Evolutionary conservation across 2,113 vertebrate species (phyloP).

Genomic region (Aldabrachelys gigantea): DNA sequence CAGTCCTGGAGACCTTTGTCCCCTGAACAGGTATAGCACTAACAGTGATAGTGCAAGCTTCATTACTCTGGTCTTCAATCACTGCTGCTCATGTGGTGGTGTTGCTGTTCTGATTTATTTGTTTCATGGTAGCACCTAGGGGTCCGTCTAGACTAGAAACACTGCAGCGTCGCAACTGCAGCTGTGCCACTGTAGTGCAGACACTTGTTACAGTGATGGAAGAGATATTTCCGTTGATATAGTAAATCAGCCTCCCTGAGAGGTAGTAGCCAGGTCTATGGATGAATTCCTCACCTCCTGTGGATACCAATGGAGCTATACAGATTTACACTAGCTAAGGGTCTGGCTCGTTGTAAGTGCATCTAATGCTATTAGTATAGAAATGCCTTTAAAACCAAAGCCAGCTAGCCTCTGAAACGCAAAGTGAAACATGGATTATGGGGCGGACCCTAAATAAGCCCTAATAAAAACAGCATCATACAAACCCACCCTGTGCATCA

Average conservation of each 20-base stretch:
- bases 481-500: neutral
- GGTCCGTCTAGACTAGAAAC: neutral
- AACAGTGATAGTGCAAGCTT: too few species aligned
- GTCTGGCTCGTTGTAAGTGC: neutral
- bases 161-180: neutral
- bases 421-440: neutral
- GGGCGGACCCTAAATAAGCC: neutral
- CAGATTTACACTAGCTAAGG: neutral
- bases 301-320: neutral
- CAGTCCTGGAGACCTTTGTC: neutral
- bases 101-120: neutral
- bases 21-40: neutral
- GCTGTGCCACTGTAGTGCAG: neutral
- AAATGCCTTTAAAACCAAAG: constrained; percentile 10
- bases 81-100: neutral
- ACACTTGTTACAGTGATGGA: neutral
- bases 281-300: neutral
- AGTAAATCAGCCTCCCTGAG: neutral
- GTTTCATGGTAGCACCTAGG: neutral
- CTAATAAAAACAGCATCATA: neutral
- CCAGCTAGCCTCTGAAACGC: neutral
- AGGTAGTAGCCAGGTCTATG: neutral
- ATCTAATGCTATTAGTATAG: neutral
- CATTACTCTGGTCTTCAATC: neutral
- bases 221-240: neutral